Conservation (phyloP, 2,888 invertebrate species). For the Heliconius sara region DNA sequence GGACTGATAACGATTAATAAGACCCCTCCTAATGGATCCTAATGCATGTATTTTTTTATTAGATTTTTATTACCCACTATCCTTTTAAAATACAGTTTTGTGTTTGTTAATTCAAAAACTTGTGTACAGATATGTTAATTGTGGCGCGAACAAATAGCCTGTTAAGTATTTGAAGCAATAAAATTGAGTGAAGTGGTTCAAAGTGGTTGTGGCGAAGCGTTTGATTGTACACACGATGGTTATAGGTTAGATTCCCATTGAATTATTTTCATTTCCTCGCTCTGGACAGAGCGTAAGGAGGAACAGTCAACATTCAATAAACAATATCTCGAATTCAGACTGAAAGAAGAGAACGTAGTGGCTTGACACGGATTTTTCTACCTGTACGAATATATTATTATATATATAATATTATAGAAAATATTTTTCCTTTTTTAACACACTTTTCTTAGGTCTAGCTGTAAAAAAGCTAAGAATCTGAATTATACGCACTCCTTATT, state of each 20-base stretch:
- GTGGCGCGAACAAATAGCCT: constrained; percentile 26
- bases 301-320: no score
- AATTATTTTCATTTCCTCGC: neutral
- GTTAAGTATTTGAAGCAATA: constrained; percentile 21
- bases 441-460: no score
- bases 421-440: no score
- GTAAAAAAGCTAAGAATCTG: no score
- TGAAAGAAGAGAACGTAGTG: no score
- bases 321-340: no score
- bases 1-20: constrained; percentile 56
- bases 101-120: constrained; percentile 26
- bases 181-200: neutral
- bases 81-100: constrained; percentile 40
- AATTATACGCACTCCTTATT: no score
- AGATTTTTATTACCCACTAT: constrained; percentile 42
- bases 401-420: no score
- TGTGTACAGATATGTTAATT: constrained; percentile 24
- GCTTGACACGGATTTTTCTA: no score
- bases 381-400: no score
- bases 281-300: neutral
- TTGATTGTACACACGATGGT: neutral
- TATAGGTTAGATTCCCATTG: neutral
- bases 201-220: neutral
- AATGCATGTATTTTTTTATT: constrained; percentile 50
- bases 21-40: constrained; percentile 55